Conservation (phyloP, 2,888 invertebrate genomes). For the Amphipyra tragopoginis region DNA sequence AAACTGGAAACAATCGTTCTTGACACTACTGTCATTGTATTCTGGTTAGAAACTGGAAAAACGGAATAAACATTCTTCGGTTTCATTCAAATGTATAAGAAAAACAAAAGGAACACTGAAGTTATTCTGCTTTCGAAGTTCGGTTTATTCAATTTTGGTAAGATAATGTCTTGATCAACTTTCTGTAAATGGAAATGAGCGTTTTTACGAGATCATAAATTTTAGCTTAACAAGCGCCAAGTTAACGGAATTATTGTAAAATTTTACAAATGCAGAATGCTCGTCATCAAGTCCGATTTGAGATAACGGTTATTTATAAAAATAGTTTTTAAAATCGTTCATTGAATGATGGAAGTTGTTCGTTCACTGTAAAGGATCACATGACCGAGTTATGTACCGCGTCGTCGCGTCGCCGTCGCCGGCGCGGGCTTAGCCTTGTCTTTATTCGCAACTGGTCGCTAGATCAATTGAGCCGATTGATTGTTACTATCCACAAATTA, state of each 20-base stretch:
- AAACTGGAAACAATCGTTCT: conserved; percentile 24
- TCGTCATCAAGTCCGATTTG: conserved; percentile 30
- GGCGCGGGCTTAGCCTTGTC: conserved; percentile 58
- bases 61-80: too few species aligned
- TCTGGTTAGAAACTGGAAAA: too few species aligned
- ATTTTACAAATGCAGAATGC: conserved; percentile 27
- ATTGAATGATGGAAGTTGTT: conserved; percentile 30
- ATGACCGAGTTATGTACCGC: conserved; percentile 55
- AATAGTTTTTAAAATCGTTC: conserved; percentile 51
- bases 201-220: conserved; percentile 36
- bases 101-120: conserved; percentile 12
- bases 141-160: conserved; percentile 8
- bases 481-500: conserved; percentile 67
- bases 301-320: conserved; percentile 55
- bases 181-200: conserved; percentile 42
- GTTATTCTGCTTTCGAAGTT: conserved; percentile 15
- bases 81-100: conserved; percentile 8
- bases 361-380: conserved; percentile 59
- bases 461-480: conserved; percentile 68
- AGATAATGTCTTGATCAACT: conserved; percentile 26
- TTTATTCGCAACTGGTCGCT: conserved; percentile 59
- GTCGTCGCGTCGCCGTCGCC: conserved; percentile 29
- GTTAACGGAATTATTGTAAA: conserved; percentile 48
- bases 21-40: not conserved
- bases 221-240: conserved; percentile 27